Evolutionary conservation across 2,113 vertebrate genomes (phyloP).

Genomic region (Sceloporus undulatus): DNA sequence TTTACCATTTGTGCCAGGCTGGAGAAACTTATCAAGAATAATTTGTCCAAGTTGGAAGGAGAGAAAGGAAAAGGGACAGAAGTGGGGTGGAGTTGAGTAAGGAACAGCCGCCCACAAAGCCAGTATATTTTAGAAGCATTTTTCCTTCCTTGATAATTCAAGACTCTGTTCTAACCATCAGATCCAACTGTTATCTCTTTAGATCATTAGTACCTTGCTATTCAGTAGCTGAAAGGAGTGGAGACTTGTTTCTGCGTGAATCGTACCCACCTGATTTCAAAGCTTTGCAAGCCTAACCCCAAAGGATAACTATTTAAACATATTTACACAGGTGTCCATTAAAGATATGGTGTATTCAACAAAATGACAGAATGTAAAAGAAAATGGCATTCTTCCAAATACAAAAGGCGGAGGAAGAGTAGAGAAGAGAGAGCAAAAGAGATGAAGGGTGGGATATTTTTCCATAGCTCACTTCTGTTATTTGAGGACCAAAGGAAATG

Average conservation of each 20-base stretch:
- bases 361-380: background rate
- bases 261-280: background rate
- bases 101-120: too few species aligned
- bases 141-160: background rate
- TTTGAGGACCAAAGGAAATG: slow-evolving; percentile 46
- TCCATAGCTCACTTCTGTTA: slow-evolving; percentile 49
- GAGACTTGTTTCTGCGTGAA: background rate
- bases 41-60: background rate
- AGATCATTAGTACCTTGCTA: background rate
- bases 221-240: background rate
- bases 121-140: background rate
- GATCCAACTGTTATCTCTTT: background rate
- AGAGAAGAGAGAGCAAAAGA: background rate
- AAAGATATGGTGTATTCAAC: background rate
- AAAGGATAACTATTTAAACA: slow-evolving; percentile 12
- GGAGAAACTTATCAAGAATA: background rate
- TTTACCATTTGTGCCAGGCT: background rate
- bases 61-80: too few species aligned
- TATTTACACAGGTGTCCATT: slow-evolving; percentile 28
- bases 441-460: slow-evolving; percentile 18
- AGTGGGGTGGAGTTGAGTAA: too few species aligned
- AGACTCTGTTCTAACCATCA: background rate
- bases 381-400: slow-evolving; percentile 23
- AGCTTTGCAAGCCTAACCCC: background rate
- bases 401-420: background rate